Conservation (phyloP, 2,113 vertebrate species). For the Podilymbus podiceps region DNA sequence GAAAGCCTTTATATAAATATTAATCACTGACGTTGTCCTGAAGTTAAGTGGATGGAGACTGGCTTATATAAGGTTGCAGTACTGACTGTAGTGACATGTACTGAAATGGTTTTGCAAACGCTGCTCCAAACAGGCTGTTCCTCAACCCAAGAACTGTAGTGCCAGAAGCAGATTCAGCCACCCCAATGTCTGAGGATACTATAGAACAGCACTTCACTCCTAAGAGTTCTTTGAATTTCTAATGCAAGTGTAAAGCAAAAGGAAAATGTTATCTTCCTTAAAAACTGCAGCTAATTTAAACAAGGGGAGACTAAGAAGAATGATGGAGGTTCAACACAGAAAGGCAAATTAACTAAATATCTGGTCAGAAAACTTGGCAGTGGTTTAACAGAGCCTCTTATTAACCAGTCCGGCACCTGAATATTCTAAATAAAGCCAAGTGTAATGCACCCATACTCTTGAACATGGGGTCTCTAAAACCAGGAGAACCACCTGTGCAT, state of each 20-base stretch:
- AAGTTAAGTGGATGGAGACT: constrained; percentile 34
- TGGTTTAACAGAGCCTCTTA: not conserved
- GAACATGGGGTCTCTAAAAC: not conserved
- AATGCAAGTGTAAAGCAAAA: not conserved
- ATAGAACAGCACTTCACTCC: not conserved
- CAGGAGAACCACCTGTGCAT: not conserved
- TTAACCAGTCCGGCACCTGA: not conserved
- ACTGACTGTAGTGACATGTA: not conserved
- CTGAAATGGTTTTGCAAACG: not conserved
- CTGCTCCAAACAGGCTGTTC: not conserved
- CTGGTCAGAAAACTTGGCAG: not conserved
- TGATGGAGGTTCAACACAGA: not conserved
- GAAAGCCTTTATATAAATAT: constrained; percentile 59
- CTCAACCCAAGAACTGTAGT: not conserved
- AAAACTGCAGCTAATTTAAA: not conserved
- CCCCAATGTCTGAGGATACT: not conserved
- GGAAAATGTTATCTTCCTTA: not conserved
- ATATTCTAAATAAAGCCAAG: not conserved
- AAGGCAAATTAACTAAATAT: not conserved
- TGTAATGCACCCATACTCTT: not conserved
- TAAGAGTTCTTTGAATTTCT: not conserved
- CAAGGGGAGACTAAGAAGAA: not conserved
- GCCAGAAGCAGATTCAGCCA: not conserved
- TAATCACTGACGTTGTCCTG: constrained; percentile 32
- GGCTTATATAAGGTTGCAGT: constrained; percentile 14